Base-by-base conservation (phyloP, 2,888 invertebrate genomes). In the Lasioglossum oenotherae region DNA sequence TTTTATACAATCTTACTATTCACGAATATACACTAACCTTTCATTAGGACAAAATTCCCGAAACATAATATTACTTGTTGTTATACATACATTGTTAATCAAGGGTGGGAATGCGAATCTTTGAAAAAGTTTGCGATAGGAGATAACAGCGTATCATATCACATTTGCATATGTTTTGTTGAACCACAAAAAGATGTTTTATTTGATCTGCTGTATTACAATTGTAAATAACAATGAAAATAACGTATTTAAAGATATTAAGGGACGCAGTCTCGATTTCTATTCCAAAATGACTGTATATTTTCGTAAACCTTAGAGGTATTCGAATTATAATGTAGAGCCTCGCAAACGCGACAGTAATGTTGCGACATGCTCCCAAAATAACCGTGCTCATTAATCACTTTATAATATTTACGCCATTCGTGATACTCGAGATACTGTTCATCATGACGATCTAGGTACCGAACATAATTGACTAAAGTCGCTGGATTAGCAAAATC, bases 371-470 rank as follows among this genome's bases (percentile, higher is more conserved):
- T 94, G 0, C 96, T 96, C 23, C 96, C 96, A 90, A 97, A 97
- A 92, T 97, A 97, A 0, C 97, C 97, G 92, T 97, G 97, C 91
- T 97, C 97, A 89, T 97, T 97, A 0, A 96, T 78, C 0, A 97
- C 95, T 82, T 95, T 92, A 92, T 96, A 97, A 82, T 96, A 82
- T 38, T 94, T 95, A 82, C 97, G 96, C 97, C 97, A 97, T 77
- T 94, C 90, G 87, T 97, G 97, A 88, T 96, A 97, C 1, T 93
- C 91, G 0, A 95, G 90, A 87, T 95, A 95, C 31, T 96, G 95
- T 1, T 92, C 93, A 12, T 94, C 90, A 4, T 96, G 94, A 16
- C 90, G 89, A 83, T 96, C 95, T 74, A 97, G 94, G 80, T 95
- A 94, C 4, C 91, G 89, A 14, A 97, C 94, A 91, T 96, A 96